Conservation (phyloP, 2,113 vertebrate species). For the Sylvilagus bachmani region DNA sequence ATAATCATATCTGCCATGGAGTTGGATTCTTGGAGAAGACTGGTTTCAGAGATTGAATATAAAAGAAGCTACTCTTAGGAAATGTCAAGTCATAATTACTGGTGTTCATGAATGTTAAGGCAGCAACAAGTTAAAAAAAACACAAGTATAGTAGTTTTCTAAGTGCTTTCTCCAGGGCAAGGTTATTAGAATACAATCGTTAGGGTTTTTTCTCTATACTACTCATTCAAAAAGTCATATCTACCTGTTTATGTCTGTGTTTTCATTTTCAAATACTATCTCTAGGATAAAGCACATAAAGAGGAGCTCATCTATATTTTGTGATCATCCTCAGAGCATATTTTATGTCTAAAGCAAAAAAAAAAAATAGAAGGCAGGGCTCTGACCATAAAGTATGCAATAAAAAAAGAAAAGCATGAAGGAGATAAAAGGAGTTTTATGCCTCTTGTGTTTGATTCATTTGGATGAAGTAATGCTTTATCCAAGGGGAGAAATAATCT, state of each 20-base stretch:
- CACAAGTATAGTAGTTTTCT: background rate
- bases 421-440: constrained; percentile 58
- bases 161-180: background rate
- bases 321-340: constrained; percentile 45
- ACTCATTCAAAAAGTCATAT: background rate
- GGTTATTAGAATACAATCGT: background rate
- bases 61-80: background rate
- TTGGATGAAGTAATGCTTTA: constrained; percentile 80
- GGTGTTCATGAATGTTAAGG: background rate
- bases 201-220: background rate
- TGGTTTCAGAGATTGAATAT: background rate
- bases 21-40: background rate
- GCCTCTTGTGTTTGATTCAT: constrained; percentile 81
- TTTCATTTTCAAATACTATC: constrained; percentile 48
- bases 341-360: constrained; percentile 62
- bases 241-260: background rate
- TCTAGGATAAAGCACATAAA: background rate
- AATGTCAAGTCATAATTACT: background rate
- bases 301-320: constrained; percentile 13
- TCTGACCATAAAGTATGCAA: constrained; percentile 53
- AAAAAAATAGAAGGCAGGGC: constrained; percentile 43
- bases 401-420: constrained; percentile 67
- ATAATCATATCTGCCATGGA: background rate
- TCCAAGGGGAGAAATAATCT: constrained; percentile 77
- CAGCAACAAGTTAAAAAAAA: background rate